phyloP scores from a whole-genome alignment of 2,888 invertebrate genomes.

The Ligdia adustata region DNA sequence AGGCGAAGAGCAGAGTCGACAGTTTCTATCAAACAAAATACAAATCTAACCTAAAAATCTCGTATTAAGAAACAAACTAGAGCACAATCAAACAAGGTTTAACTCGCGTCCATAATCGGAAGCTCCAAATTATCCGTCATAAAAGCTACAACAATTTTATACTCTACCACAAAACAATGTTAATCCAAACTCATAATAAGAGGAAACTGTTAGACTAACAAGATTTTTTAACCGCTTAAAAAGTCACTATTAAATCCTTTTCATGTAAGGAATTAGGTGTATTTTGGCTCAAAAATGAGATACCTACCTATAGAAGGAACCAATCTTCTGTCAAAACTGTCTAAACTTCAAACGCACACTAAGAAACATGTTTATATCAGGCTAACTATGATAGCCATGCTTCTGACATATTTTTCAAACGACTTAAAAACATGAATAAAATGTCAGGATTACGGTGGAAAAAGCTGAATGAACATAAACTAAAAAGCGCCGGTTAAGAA shows the following conservation, averaged over 20 bases:
- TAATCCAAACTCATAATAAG: constrained; percentile 59
- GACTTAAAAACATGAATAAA: neutral
- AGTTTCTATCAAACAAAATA: too few species aligned
- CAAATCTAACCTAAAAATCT: too few species aligned
- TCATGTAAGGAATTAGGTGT: constrained; percentile 5
- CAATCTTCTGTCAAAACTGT: neutral
- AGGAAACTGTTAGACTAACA: constrained; percentile 76
- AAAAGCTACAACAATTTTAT: constrained; percentile 35
- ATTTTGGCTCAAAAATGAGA: constrained; percentile 26
- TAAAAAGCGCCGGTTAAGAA: constrained; percentile 4
- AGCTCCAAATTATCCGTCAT: constrained; percentile 31
- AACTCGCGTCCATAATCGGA: constrained; percentile 19
- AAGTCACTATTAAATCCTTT: neutral
- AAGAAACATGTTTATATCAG: neutral
- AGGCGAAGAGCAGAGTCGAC: too few species aligned
- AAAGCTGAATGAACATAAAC: constrained; percentile 17
- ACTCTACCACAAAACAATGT: constrained; percentile 42
- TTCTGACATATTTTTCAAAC: neutral
- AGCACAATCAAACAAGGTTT: too few species aligned
- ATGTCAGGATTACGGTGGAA: neutral
- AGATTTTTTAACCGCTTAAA: constrained; percentile 58
- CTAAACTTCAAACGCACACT: neutral
- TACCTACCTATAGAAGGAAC: constrained; percentile 2
- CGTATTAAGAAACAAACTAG: too few species aligned
- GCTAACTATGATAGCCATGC: constrained; percentile 18